These are phyloP conservation scores for Chunga burmeisteri DNA, from an alignment of 2,113 vertebrate genomes.

Conservation along the genomic window DNA sequence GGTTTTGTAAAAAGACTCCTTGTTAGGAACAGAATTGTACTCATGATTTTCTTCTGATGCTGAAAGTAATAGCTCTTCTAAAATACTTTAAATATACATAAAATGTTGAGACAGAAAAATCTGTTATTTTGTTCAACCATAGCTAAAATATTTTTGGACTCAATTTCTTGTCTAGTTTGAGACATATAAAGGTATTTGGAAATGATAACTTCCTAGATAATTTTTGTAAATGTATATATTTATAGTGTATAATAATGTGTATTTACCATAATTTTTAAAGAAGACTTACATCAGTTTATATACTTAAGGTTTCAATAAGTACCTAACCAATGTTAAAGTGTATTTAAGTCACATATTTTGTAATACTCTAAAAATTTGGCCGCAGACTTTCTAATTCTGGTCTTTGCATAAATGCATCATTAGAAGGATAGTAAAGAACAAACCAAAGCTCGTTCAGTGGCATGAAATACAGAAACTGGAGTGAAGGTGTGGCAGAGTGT, in stretches of 20 bases:
- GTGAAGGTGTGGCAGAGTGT: fast-evolving
- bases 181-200: not conserved
- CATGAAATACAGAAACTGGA: not conserved
- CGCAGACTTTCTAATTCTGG: not conserved
- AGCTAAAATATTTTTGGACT: not conserved
- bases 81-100: not conserved
- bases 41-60: not conserved
- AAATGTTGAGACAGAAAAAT: not conserved
- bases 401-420: not conserved
- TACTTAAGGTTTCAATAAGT: not conserved
- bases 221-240: not conserved
- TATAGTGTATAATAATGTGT: not conserved
- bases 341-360: not conserved
- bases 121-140: not conserved
- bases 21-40: not conserved
- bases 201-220: not conserved
- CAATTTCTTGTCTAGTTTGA: not conserved
- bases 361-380: not conserved
- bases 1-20: not conserved
- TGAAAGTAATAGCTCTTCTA: not conserved
- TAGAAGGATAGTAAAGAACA: not conserved
- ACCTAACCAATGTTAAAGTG: not conserved
- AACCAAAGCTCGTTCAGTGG: not conserved
- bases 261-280: not conserved
- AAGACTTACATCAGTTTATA: not conserved